These are phyloP conservation scores for Hassar affinis DNA, from an alignment of 2,113 vertebrate genomes.

Conservation along the genomic window DNA sequence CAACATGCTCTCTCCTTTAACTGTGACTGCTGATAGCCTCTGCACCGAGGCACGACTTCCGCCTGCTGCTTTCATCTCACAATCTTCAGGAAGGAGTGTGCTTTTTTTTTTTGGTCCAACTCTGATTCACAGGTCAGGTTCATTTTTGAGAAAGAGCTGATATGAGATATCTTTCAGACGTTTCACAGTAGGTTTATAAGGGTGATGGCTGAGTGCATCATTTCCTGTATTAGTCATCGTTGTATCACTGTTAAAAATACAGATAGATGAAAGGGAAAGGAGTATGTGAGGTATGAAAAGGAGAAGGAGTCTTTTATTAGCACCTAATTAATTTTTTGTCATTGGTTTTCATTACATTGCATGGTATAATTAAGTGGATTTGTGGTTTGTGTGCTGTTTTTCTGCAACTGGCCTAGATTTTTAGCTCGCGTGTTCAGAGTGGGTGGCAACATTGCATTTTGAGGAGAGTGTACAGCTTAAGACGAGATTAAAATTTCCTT, in stretches of 20 bases:
- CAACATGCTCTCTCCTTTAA: slow-evolving; percentile 50
- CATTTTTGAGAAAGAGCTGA: slow-evolving; percentile 6
- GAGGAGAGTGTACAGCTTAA: slow-evolving; percentile 33
- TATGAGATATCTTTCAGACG: background rate
- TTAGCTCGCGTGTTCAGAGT: slow-evolving; percentile 39
- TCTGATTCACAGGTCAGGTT: slow-evolving; percentile 13
- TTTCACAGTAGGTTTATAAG: background rate
- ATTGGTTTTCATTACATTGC: slow-evolving; percentile 28
- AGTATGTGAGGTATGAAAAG: background rate
- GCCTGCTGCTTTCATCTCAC: background rate
- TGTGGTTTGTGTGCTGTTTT: slow-evolving; percentile 34
- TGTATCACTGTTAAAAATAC: background rate
- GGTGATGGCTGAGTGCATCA: background rate
- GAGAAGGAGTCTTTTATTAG: slow-evolving; percentile 33
- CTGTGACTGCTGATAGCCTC: slow-evolving; percentile 43
- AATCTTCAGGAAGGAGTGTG: background rate
- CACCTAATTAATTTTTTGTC: slow-evolving; percentile 29
- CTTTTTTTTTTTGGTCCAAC: background rate
- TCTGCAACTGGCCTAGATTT: slow-evolving; percentile 50
- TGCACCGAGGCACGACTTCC: background rate
- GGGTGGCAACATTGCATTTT: slow-evolving; percentile 50
- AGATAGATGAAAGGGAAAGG: background rate
- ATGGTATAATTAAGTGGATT: slow-evolving; percentile 40
- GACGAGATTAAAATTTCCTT: slow-evolving; percentile 40
- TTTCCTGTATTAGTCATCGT: background rate